phyloP scores from a whole-genome alignment of 2,797 vertebrate species.

The Nyctalus aviator region DNA sequence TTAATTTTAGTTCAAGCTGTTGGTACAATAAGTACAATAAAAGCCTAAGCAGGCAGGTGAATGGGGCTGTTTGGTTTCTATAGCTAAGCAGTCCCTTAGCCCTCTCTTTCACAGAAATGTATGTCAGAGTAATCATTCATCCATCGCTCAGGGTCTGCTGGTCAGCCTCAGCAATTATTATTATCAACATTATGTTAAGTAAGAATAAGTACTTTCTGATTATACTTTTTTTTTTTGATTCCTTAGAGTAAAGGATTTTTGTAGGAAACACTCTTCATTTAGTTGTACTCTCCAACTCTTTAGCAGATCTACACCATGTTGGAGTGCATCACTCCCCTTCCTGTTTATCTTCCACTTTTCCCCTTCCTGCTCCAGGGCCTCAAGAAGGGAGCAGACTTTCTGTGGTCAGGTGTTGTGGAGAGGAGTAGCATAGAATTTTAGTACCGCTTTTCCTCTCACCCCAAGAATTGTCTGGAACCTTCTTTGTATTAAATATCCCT shows the following conservation, averaged over 20 bases:
- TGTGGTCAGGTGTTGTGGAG: neutral
- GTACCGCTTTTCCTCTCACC: neutral
- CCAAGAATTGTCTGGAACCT: neutral
- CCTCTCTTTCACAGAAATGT: too few species aligned
- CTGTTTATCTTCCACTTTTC: neutral
- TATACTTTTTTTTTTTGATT: neutral
- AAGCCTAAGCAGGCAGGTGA: too few species aligned
- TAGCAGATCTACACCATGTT: neutral
- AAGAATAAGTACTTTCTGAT: neutral
- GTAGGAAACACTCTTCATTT: neutral
- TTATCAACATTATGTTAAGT: neutral
- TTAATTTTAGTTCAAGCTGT: too few species aligned
- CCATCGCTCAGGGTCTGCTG: too few species aligned
- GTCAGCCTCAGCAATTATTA: neutral
- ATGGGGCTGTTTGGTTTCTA: too few species aligned
- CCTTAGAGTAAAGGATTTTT: neutral
- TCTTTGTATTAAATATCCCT: neutral
- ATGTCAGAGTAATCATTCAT: too few species aligned
- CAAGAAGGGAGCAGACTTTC: neutral
- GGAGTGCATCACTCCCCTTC: neutral
- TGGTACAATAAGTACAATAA: too few species aligned
- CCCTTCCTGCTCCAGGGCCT: neutral
- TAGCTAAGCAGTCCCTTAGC: too few species aligned
- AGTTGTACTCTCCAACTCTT: neutral
- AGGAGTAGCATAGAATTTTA: neutral